Evolutionary conservation across 1,140 invertebrate species (phyloP).

Genomic region (Amyelois transitella): DNA sequence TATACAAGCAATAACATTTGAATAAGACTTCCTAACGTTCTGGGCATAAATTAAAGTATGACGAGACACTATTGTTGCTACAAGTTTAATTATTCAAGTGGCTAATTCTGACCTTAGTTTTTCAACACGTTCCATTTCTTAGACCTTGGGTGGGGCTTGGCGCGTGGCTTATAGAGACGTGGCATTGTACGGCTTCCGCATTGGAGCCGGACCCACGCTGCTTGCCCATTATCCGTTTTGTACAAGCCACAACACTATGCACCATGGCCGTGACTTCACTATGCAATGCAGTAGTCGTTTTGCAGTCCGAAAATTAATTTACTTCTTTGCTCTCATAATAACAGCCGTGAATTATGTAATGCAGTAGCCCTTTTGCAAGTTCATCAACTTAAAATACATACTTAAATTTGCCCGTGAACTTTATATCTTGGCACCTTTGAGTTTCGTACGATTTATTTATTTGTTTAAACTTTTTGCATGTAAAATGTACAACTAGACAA

Average conservation of each 20-base stretch:
- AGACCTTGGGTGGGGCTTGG: constrained; percentile 44
- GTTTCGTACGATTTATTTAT: too few relatives aligned
- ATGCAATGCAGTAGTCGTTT: background rate
- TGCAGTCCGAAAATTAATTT: background rate
- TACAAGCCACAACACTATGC: background rate
- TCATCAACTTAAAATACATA: too few relatives aligned
- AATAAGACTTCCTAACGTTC: background rate
- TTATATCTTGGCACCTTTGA: too few relatives aligned
- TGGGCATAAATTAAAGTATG: background rate
- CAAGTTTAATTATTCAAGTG: constrained; percentile 5
- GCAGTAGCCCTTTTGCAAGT: too few relatives aligned
- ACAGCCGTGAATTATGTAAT: too few relatives aligned
- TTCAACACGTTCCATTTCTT: constrained; percentile 49
- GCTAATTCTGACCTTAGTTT: constrained; percentile 32
- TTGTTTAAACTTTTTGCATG: too few relatives aligned
- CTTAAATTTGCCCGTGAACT: too few relatives aligned
- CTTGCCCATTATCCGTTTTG: background rate
- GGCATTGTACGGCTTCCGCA: background rate
- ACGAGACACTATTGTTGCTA: background rate
- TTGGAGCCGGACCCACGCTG: background rate
- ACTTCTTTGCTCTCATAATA: too few relatives aligned
- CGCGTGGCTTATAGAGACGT: constrained; percentile 1
- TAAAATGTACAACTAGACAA: too few relatives aligned
- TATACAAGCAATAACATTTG: background rate
- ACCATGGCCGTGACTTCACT: background rate